Base-by-base conservation (phyloP, 1,140 invertebrate genomes). In the Pseudoatta argentina region DNA sequence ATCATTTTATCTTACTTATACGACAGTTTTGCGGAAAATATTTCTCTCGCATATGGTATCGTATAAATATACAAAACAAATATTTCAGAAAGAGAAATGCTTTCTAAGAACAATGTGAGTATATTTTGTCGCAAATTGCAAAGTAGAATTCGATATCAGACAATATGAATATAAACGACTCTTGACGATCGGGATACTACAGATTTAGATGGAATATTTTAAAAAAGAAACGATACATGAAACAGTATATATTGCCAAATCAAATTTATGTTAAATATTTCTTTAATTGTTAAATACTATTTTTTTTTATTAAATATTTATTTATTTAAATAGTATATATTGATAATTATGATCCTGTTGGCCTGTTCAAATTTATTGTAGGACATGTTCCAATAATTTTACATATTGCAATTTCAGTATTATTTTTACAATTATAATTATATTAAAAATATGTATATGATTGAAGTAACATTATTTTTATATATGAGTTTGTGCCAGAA, bases 1-100 rank as follows among this genome's bases (percentile, higher is more conserved):
- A 27, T 71, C 30, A 24, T 55, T 16, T 69, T 1, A 57, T 71
- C 10, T 79, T 57, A 34, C 6, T 57, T 69, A 57, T 39, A 53
- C 39, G 39, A 44, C n/a, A 53, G 12, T 66, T 48, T 55, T 39
- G n/a, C 14, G n/a, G 21, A 57, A 2, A 53, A 59, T 75, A 75
- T 73, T 73, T 73, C 51, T 73, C 16, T 30, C 18, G 48, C 24
- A 21, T 72, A 72, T 53, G 8, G 24, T 53, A 30, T 30, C 16
- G 51, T 34, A 73, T 57, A 73, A 73, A 77, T 27, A 64, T 30
- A 44, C n/a, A 78, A 51, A 63, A 77, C 34, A 61, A 63, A 63
- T 48, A 78, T 34, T 61, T 78, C 12, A 48, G n/a, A 51, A 44
- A 44, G 51, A 48, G 51, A 39, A 21, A 75, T 39, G n/a, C 6